Evolutionary conservation across 2,113 vertebrate genomes (phyloP).

Genomic region (Hyperoodon ampullatus): DNA sequence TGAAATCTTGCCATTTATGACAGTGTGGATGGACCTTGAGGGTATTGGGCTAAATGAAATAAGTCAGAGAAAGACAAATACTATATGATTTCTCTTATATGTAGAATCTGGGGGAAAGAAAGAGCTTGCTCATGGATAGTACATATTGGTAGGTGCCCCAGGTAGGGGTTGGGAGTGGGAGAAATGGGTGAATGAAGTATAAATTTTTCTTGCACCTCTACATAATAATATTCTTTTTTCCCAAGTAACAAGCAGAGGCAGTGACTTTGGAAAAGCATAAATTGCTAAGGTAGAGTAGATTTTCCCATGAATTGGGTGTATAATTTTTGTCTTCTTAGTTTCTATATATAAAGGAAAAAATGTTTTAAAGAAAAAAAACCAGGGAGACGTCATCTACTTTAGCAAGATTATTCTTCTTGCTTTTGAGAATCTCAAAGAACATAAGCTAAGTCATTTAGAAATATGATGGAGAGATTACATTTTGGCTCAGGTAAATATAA

Average conservation of each 20-base stretch:
- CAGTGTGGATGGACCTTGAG: not conserved
- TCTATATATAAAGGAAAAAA: not conserved
- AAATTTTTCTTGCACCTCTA: not conserved
- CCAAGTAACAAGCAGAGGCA: not conserved
- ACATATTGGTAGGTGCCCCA: not conserved
- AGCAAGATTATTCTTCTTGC: not conserved
- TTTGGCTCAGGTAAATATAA: not conserved
- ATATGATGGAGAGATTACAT: not conserved
- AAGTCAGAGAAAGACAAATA: not conserved
- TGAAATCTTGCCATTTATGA: not conserved
- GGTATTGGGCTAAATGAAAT: not conserved
- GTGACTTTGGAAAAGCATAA: not conserved
- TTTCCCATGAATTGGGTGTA: not conserved
- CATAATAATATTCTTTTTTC: not conserved
- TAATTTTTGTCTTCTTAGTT: not conserved
- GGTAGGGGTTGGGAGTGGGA: not conserved
- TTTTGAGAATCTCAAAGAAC: not conserved
- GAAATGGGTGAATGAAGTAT: not conserved
- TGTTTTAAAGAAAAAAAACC: not conserved
- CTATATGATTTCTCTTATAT: not conserved
- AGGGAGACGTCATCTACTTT: not conserved
- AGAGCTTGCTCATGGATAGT: not conserved
- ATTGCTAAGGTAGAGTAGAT: not conserved
- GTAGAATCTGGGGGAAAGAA: not conserved
- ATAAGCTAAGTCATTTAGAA: not conserved